phyloP scores from a whole-genome alignment of 2,888 invertebrate species.

The Gibbula magus region DNA sequence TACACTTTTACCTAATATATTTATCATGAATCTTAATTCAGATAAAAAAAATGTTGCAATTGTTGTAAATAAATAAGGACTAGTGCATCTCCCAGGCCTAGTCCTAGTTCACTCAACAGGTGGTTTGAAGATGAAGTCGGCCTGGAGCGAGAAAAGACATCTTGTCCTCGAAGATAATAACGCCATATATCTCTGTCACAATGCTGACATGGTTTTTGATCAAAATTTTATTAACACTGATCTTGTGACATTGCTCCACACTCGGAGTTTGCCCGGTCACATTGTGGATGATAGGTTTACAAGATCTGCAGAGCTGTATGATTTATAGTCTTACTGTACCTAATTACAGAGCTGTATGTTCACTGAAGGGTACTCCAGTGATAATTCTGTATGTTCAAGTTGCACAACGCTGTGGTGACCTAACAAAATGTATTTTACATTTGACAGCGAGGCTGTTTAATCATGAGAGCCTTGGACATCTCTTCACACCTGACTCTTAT shows the following conservation, averaged over 20 bases:
- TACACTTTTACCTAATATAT: no score
- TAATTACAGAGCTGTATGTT: neutral
- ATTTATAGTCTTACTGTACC: neutral
- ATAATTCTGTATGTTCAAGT: no score
- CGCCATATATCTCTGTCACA: conserved; percentile 14
- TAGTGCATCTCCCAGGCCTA: no score
- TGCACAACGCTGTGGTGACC: no score
- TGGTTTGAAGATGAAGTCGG: neutral
- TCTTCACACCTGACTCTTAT: neutral
- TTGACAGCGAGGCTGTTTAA: neutral
- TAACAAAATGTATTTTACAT: neutral
- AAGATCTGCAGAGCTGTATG: neutral
- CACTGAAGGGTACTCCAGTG: no score
- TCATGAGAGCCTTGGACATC: neutral
- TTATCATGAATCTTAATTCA: no score
- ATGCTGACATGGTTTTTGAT: conserved; percentile 20
- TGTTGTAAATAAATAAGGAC: no score
- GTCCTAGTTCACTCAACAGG: neutral
- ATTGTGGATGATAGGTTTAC: neutral
- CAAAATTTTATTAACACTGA: conserved; percentile 24
- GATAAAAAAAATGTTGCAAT: no score
- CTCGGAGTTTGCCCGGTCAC: neutral
- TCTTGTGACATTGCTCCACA: neutral
- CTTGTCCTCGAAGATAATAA: conserved; percentile 4
- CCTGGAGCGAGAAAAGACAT: neutral